Conservation (phyloP, 2,113 vertebrate species). For the Aythya baeri region DNA sequence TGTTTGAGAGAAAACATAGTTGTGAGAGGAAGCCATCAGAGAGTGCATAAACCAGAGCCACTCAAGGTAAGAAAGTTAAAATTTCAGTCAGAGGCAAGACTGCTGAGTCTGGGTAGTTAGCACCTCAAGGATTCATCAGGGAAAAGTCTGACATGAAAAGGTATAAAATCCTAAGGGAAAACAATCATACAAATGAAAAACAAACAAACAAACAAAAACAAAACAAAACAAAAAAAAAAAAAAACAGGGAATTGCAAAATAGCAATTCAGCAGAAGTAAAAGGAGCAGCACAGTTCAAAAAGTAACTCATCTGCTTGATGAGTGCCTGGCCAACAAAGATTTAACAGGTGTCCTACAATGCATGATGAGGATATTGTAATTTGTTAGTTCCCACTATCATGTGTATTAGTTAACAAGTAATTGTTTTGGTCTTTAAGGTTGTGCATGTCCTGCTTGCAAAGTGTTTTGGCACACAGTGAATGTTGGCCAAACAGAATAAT, state of each 20-base stretch:
- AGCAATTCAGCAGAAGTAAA: background rate
- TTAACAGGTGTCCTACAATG: background rate
- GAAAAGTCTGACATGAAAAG: background rate
- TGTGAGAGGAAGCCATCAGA: background rate
- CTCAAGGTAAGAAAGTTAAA: conserved; percentile 1
- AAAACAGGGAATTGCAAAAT: background rate
- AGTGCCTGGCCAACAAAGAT: background rate
- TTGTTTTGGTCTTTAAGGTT: background rate
- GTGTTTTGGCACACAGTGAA: background rate
- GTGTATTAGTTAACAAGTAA: background rate
- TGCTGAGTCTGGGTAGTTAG: background rate
- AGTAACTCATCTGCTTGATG: background rate
- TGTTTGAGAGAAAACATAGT: background rate
- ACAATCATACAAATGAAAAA: too few species aligned
- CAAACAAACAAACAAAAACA: background rate
- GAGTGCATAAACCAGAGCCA: background rate
- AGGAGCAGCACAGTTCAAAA: background rate
- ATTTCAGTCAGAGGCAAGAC: background rate
- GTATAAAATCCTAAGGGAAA: background rate
- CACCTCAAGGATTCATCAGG: background rate
- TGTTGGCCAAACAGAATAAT: background rate
- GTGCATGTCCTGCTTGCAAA: background rate
- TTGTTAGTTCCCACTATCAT: background rate
- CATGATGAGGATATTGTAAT: background rate
- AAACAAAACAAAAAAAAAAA: too few species aligned